Percentiles rank a stretch among this genome's conserved stretches.
These are phyloP conservation scores for Myocastor coypus DNA, from an alignment of 2,113 vertebrate species.

Conservation along the genomic window DNA sequence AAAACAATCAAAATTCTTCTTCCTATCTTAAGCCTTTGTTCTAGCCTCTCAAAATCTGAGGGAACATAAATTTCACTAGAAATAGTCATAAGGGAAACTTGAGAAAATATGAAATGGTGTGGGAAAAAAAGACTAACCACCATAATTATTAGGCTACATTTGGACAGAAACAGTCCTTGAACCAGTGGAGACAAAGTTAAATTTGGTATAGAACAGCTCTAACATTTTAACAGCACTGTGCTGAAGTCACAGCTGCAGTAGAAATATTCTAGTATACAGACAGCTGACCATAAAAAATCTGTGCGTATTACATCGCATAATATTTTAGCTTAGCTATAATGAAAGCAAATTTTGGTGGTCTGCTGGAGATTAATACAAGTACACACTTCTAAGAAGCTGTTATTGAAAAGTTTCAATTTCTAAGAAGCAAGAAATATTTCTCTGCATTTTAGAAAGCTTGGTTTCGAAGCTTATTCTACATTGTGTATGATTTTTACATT, in stretches of 20 bases:
- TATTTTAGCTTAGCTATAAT: conserved; percentile 30
- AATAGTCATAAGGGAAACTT: conserved; percentile 18
- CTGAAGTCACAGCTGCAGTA: conserved; percentile 35
- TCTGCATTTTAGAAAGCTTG: conserved; percentile 50
- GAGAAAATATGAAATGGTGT: neutral
- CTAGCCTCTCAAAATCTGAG: conserved; percentile 3
- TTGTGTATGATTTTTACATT: neutral
- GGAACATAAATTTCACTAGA: neutral
- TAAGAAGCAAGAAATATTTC: conserved; percentile 29
- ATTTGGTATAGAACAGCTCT: conserved; percentile 53
- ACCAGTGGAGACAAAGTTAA: neutral
- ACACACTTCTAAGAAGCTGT: conserved; percentile 42
- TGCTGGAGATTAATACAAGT: conserved; percentile 26
- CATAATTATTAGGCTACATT: neutral
- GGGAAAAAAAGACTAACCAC: neutral
- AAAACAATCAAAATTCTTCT: conserved; percentile 50
- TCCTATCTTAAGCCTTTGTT: conserved; percentile 52
- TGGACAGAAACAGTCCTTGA: neutral
- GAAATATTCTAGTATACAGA: conserved; percentile 39
- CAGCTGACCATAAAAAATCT: conserved; percentile 37
- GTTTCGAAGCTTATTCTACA: conserved; percentile 58
- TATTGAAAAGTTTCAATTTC: conserved; percentile 50
- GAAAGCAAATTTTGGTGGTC: conserved; percentile 43
- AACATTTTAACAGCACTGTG: conserved; percentile 39
- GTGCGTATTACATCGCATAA: neutral